phyloP scores from a whole-genome alignment of 1,140 invertebrate species.

The Matsumurasca onukii region DNA sequence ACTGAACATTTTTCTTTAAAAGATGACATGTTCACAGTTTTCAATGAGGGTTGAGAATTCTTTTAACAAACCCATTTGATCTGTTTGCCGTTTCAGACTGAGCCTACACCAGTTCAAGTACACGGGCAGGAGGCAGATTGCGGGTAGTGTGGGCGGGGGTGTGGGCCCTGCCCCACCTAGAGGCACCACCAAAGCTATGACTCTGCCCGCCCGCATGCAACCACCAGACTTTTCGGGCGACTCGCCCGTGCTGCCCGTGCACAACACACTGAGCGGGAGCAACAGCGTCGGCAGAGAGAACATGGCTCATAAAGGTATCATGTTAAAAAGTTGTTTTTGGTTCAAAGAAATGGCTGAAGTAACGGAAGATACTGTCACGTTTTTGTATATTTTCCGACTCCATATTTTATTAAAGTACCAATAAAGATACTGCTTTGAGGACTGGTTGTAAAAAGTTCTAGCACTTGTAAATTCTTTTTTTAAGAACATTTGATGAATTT shows the following conservation, averaged over 20 bases:
- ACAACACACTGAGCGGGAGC: conserved; percentile 38
- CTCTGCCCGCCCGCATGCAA: conserved; percentile 75
- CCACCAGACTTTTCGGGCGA: conserved; percentile 61
- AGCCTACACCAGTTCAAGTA: conserved; percentile 89
- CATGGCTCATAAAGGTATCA: conserved; percentile 26
- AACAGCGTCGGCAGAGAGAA: conserved; percentile 44
- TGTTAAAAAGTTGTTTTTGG: neutral
- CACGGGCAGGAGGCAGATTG: conserved; percentile 74
- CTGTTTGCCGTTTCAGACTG: no score
- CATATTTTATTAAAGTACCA: no score
- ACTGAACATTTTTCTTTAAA: no score
- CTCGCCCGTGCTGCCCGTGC: conserved; percentile 39
- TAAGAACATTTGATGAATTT: no score
- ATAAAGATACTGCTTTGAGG: no score
- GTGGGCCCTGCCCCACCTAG: conserved; percentile 53
- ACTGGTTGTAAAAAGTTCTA: no score
- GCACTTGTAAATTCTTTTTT: no score
- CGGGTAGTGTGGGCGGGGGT: conserved; percentile 46
- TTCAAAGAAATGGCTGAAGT: conserved; percentile 8
- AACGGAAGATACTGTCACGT: no score
- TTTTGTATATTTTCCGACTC: no score
- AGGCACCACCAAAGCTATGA: conserved; percentile 64
- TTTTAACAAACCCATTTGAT: no score
- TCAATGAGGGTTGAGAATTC: no score
- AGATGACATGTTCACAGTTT: no score